Percentiles rank a stretch among this genome's conserved stretches.
Conservation (phyloP, 2,113 vertebrate species). For the Clarias batrachus region DNA sequence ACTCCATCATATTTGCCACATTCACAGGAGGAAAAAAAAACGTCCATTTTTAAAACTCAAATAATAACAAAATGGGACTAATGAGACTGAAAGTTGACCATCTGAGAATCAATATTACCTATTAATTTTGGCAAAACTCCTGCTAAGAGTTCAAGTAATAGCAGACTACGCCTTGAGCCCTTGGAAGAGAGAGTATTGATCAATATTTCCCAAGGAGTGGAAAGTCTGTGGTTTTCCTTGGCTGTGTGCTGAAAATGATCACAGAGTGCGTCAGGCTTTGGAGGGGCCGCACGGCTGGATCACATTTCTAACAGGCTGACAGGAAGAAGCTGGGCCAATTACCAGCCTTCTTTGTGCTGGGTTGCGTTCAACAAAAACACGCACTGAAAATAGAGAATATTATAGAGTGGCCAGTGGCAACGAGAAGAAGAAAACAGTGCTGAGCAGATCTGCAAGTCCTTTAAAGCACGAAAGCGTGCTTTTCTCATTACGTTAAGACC, state of each 20-base stretch:
- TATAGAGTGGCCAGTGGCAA: constrained; percentile 38
- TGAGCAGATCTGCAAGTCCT: constrained; percentile 29
- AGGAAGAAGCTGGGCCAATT: constrained; percentile 46
- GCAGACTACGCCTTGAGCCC: constrained; percentile 32
- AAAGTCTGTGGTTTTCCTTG: constrained; percentile 51
- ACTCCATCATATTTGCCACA: constrained; percentile 24
- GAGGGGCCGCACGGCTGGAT: constrained; percentile 46
- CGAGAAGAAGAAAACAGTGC: constrained; percentile 36
- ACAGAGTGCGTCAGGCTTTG: constrained; percentile 49
- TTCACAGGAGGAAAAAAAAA: constrained; percentile 1
- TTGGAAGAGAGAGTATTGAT: constrained; percentile 48
- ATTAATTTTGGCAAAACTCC: constrained; percentile 46
- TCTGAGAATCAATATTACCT: constrained; percentile 42
- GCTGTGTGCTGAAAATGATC: constrained; percentile 52
- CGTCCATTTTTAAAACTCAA: constrained; percentile 23
- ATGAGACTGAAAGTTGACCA: constrained; percentile 39
- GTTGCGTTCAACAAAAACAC: constrained; percentile 50
- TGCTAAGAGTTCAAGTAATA: constrained; percentile 48
- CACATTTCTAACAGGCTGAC: constrained; percentile 36
- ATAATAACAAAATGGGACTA: constrained; percentile 36
- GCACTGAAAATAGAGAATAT: constrained; percentile 45
- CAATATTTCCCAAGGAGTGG: constrained; percentile 53
- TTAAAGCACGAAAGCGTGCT: constrained; percentile 13
- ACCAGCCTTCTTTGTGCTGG: constrained; percentile 48
- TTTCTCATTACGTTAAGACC: constrained; percentile 3